Base-by-base conservation (phyloP, 2,113 vertebrate genomes). In the Sceloporus tristichus region DNA sequence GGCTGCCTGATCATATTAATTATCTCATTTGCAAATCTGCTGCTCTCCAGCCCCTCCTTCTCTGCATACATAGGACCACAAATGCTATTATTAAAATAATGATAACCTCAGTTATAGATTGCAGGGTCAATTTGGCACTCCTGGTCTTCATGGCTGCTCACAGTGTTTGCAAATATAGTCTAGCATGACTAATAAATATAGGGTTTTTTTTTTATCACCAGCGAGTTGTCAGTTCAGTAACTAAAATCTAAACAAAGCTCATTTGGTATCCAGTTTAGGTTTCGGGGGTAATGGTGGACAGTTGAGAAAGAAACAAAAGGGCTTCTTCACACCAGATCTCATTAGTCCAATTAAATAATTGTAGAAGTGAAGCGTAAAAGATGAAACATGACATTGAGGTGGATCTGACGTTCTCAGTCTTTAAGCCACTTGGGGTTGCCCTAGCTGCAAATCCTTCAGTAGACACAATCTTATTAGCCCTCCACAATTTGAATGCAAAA, bases 241-340 rank as follows among this genome's bases (percentile, higher is more conserved):
- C 27, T 66, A 34, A 53, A 66, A 38, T 88, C n/a, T 68, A 53
- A 83, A 66, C 16, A 42, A 88, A 70, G 74, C 25, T 40, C 42
- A 77, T 88, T 83, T 40, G 59, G 66, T 68, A 88, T 68, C 59
- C 74, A 66, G 73, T 27, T 54, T 19, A 71, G 68, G 27, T 71
- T 71, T 29, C 29, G 27, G 25, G 25, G 25, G 29, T 8, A 13
- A 65, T 18, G 59, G 38, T 62, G 19, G 21, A 48, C 18, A 29
- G 23, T 83, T 88, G 68, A 70, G n/a, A 62, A 40, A 48, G 81
- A 83, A 83, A 84, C 80, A 88, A 88, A 83, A 81, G 80, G 59
- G 16, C 54, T 78, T 68, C 80, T 88, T 88, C 81, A 83, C 42
- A 77, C 74, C 80, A 84, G n/a, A 54, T 84, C 87, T 88, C 87